These are phyloP conservation scores for Oncorhynchus gorbuscha DNA, from an alignment of 2,113 vertebrate genomes.

Conservation along the genomic window DNA sequence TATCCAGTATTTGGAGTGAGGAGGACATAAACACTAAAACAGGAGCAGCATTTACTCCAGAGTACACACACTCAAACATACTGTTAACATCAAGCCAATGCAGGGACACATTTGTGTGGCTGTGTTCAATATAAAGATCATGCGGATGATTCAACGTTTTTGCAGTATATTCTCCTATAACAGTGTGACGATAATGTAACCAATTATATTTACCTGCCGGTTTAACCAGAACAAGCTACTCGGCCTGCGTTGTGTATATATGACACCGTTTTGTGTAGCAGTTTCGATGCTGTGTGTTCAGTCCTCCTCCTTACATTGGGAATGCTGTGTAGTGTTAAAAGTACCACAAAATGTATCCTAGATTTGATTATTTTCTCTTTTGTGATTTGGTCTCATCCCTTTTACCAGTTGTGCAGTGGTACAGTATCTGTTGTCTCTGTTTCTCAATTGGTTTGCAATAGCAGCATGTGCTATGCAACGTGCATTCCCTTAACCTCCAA, in stretches of 20 bases:
- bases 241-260: constrained; percentile 70
- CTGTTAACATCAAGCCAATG: constrained; percentile 56
- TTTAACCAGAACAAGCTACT: constrained; percentile 65
- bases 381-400: constrained; percentile 62
- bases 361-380: constrained; percentile 41
- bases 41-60: constrained; percentile 65
- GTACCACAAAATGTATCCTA: constrained; percentile 63
- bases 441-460: constrained; percentile 64
- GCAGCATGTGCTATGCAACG: constrained; percentile 78
- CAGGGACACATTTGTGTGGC: constrained; percentile 69
- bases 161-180: constrained; percentile 60
- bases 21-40: constrained; percentile 55
- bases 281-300: constrained; percentile 67
- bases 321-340: constrained; percentile 68
- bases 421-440: constrained; percentile 63
- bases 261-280: constrained; percentile 73
- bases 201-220: constrained; percentile 39
- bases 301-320: constrained; percentile 66
- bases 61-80: constrained; percentile 59
- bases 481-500: constrained; percentile 50
- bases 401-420: constrained; percentile 67
- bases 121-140: constrained; percentile 59
- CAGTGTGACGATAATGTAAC: constrained; percentile 62
- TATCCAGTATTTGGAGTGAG: constrained; percentile 67
- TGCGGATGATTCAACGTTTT: constrained; percentile 58